Conservation (phyloP, 2,888 invertebrate genomes). For the Harpalus rufipes region DNA sequence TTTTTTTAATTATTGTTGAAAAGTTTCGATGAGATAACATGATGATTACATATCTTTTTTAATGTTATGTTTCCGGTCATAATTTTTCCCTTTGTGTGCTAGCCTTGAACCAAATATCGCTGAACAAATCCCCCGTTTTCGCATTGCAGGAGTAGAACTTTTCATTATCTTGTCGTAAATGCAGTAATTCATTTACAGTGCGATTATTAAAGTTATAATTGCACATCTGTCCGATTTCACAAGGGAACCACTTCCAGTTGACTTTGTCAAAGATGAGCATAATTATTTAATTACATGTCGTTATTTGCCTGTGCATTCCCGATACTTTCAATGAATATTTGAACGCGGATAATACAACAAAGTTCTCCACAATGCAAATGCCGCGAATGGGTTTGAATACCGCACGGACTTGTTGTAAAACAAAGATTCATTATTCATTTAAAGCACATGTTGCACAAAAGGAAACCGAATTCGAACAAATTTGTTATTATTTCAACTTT, state of each 20-base stretch:
- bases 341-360: not conserved
- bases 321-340: not conserved
- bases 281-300: not conserved
- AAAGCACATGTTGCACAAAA: not conserved
- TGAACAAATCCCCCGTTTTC: too few species aligned
- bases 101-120: too few species aligned
- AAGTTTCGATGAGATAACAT: too few species aligned
- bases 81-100: too few species aligned
- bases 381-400: not conserved
- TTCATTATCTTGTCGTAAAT: not conserved
- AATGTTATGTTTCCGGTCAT: too few species aligned
- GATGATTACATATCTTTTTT: too few species aligned
- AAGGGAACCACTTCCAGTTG: slow-evolving; percentile 1
- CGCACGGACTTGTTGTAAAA: not conserved
- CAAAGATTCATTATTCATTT: not conserved
- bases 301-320: not conserved
- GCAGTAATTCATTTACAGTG: slow-evolving; percentile 21
- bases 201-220: slow-evolving; percentile 34
- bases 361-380: not conserved
- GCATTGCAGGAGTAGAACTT: not conserved
- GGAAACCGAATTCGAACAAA: not conserved
- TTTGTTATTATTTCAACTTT: slow-evolving; percentile 7
- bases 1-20: too few species aligned
- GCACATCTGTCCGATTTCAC: slow-evolving; percentile 15
- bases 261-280: not conserved